A percentile compares a stretch with the other conserved stretches of the same genome.
Conservation (phyloP, 1,140 invertebrate genomes). For the Tachypleus tridentatus region DNA sequence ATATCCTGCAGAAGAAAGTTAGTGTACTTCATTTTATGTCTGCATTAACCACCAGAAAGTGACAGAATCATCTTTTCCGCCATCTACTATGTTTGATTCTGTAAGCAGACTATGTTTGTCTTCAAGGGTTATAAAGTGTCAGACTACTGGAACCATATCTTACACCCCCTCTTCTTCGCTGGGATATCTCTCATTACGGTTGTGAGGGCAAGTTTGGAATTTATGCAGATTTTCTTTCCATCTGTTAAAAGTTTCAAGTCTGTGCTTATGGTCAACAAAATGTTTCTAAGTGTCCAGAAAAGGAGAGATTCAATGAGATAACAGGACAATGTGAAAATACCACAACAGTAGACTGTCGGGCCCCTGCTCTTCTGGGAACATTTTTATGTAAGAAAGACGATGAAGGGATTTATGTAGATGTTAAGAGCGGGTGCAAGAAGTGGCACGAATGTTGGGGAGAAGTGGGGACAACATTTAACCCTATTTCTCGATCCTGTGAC, state of each 20-base stretch:
- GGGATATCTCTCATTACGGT: too few species aligned
- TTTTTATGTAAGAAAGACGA: slow-evolving; percentile 15
- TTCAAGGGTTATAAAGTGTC: slow-evolving; percentile 9
- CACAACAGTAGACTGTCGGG: slow-evolving; percentile 5
- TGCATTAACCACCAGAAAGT: slow-evolving; percentile 36
- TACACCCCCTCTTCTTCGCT: too few species aligned
- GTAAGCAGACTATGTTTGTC: slow-evolving; percentile 11
- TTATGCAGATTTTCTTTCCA: too few species aligned
- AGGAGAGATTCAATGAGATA: too few species aligned
- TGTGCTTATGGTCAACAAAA: too few species aligned
- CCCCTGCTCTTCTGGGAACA: slow-evolving; percentile 10
- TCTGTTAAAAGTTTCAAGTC: too few species aligned
- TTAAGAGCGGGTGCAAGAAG: neutral
- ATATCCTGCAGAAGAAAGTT: slow-evolving; percentile 38
- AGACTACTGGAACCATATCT: neutral
- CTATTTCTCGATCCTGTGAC: too few species aligned
- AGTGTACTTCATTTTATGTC: slow-evolving; percentile 43
- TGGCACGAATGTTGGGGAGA: slow-evolving; percentile 18
- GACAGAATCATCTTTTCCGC: slow-evolving; percentile 28
- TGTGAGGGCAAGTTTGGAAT: too few species aligned
- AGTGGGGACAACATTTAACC: slow-evolving; percentile 3
- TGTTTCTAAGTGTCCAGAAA: too few species aligned
- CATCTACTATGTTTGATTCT: slow-evolving; percentile 30
- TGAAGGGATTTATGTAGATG: slow-evolving; percentile 11
- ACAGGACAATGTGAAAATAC: too few species aligned